Percentiles rank a stretch among this genome's conserved stretches.
phyloP scores from a whole-genome alignment of 2,797 vertebrate species.

The Lepus oiostolus region DNA sequence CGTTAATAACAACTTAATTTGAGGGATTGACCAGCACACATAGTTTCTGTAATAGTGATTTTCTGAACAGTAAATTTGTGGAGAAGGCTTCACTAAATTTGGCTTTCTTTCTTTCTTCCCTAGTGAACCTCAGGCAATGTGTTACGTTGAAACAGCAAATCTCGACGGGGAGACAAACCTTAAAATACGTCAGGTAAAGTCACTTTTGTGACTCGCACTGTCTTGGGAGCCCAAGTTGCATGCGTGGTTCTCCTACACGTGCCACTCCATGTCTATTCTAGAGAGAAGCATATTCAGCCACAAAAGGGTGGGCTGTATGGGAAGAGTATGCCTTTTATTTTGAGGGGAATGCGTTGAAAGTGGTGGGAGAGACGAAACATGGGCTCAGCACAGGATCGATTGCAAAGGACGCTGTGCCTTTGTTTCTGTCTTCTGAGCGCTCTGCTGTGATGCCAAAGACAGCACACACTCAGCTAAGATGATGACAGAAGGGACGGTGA shows the following conservation, averaged over 20 bases:
- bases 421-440: background rate
- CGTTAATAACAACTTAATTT: background rate
- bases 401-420: background rate
- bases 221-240: background rate
- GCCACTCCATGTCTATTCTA: background rate
- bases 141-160: constrained; percentile 98
- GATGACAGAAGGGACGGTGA: background rate
- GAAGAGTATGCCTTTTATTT: background rate
- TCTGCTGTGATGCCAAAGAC: too few species aligned
- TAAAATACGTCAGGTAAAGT: constrained; percentile 97
- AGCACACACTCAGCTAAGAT: background rate
- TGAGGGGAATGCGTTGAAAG: background rate
- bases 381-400: background rate
- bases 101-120: constrained; percentile 11
- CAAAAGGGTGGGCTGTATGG: background rate
- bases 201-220: background rate
- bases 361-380: background rate
- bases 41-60: background rate
- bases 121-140: constrained; percentile 99
- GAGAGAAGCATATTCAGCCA: background rate
- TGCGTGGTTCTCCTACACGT: accelerated
- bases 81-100: background rate
- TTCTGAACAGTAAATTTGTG: background rate
- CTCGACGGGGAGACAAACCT: constrained; percentile 99
- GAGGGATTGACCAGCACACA: background rate